These are phyloP conservation scores for Apoderus coryli DNA, from an alignment of 2,888 invertebrate species.

Conservation along the genomic window DNA sequence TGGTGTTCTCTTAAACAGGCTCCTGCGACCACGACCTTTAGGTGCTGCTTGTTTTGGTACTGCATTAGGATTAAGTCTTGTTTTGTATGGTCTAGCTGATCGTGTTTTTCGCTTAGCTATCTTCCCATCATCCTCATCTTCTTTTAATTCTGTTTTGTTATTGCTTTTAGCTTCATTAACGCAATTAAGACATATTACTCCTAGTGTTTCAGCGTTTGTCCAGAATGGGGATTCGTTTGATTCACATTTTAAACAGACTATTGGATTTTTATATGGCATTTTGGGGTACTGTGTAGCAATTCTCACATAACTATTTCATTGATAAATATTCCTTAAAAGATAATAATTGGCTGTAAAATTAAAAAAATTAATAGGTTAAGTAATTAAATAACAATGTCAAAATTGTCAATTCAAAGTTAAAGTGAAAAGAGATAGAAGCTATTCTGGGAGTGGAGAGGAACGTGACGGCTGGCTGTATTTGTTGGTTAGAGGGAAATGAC, in stretches of 20 bases:
- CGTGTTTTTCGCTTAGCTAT: constrained; percentile 46
- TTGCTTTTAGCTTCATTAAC: constrained; percentile 39
- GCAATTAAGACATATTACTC: constrained; percentile 66
- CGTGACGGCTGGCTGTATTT: too few relatives aligned
- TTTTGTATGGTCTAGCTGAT: constrained; percentile 36
- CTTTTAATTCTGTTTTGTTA: constrained; percentile 26
- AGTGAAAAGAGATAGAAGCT: too few relatives aligned
- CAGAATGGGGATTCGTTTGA: constrained; percentile 57
- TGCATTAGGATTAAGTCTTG: constrained; percentile 32
- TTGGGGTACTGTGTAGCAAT: too few relatives aligned
- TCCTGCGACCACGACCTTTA: constrained; percentile 61
- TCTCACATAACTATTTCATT: too few relatives aligned
- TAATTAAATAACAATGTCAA: too few relatives aligned
- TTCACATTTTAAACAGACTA: constrained; percentile 58
- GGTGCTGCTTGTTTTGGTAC: constrained; percentile 33
- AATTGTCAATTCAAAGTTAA: too few relatives aligned
- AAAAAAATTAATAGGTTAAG: too few relatives aligned
- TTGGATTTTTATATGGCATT: constrained; percentile 38
- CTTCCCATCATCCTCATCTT: constrained; percentile 34
- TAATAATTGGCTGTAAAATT: too few relatives aligned
- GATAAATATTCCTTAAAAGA: too few relatives aligned
- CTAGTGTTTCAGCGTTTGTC: constrained; percentile 54
- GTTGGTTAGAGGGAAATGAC: too few relatives aligned
- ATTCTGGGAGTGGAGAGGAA: too few relatives aligned
- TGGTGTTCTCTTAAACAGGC: constrained; percentile 65